These are phyloP conservation scores for Panorpa germanica DNA, from an alignment of 2,888 invertebrate species.

Conservation along the genomic window DNA sequence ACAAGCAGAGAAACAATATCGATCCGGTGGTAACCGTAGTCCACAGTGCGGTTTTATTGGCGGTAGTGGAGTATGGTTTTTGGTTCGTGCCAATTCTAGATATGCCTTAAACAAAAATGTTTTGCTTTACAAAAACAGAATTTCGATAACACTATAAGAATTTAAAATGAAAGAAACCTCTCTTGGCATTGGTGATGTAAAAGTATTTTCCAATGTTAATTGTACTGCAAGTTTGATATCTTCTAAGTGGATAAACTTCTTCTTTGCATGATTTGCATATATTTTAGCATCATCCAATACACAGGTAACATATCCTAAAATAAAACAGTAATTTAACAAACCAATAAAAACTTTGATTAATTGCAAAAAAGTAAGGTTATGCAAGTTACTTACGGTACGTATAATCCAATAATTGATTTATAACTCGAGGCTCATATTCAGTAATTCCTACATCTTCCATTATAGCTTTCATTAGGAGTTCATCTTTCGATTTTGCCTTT, in stretches of 20 bases:
- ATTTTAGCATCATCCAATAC: constrained; percentile 78
- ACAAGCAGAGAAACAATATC: constrained; percentile 70
- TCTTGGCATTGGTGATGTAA: constrained; percentile 79
- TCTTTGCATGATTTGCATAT: constrained; percentile 82
- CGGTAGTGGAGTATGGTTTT: constrained; percentile 77
- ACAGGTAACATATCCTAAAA: constrained; percentile 65
- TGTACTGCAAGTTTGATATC: constrained; percentile 85
- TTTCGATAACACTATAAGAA: too few relatives aligned
- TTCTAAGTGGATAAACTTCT: constrained; percentile 79
- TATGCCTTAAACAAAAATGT: constrained; percentile 32
- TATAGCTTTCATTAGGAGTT: too few relatives aligned
- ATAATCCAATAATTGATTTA: constrained; percentile 89
- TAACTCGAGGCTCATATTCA: constrained; percentile 85
- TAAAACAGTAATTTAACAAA: constrained; percentile 4
- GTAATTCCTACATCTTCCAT: constrained; percentile 87
- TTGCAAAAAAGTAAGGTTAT: too few relatives aligned
- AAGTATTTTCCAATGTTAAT: constrained; percentile 72
- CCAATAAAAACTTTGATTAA: neutral
- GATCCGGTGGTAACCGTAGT: constrained; percentile 81
- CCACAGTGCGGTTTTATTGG: constrained; percentile 90
- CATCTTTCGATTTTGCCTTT: too few relatives aligned
- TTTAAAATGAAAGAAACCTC: constrained; percentile 39
- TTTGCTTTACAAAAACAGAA: constrained; percentile 5
- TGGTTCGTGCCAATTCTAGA: constrained; percentile 68
- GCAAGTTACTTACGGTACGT: constrained; percentile 54